Evolutionary conservation across 2,888 invertebrate genomes (phyloP).

Genomic region (Osedax frankpressi): DNA sequence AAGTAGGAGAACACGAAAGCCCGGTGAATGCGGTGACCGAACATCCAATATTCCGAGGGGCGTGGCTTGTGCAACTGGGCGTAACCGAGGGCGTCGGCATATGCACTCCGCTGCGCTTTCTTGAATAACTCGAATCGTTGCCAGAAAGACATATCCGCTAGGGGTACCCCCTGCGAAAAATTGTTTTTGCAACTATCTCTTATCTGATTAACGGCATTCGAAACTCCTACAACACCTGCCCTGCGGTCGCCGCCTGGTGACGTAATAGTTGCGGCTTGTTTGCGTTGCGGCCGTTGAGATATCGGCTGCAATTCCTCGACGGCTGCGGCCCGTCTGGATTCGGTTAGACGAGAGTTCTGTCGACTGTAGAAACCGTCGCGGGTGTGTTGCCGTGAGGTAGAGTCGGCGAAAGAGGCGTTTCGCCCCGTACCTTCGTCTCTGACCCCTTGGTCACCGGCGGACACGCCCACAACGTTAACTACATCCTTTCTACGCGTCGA

Average conservation of each 20-base stretch:
- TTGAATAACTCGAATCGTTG: slow-evolving; percentile 6
- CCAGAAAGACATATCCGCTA: slow-evolving; percentile 4
- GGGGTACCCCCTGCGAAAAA: neutral
- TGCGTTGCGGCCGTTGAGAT: neutral
- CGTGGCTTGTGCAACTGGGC: slow-evolving; percentile 2
- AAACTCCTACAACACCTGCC: neutral
- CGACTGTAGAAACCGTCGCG: neutral
- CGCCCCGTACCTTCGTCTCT: too few species aligned
- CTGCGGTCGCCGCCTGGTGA: neutral
- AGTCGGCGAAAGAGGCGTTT: neutral
- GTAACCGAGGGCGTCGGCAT: slow-evolving; percentile 2
- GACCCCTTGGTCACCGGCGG: too few species aligned
- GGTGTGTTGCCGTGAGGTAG: neutral
- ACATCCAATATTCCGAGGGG: slow-evolving; percentile 8
- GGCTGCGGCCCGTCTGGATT: neutral
- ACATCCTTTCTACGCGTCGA: too few species aligned
- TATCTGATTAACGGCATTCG: neutral
- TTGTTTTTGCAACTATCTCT: neutral
- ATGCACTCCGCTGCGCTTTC: slow-evolving; percentile 6
- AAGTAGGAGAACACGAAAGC: slow-evolving; percentile 10
- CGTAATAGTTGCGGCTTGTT: too few species aligned
- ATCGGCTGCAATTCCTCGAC: neutral
- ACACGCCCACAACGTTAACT: too few species aligned
- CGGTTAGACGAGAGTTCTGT: neutral
- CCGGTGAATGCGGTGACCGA: slow-evolving; percentile 1